Conservation (phyloP, 2,888 invertebrate species). For the Elgonia sp. region DNA sequence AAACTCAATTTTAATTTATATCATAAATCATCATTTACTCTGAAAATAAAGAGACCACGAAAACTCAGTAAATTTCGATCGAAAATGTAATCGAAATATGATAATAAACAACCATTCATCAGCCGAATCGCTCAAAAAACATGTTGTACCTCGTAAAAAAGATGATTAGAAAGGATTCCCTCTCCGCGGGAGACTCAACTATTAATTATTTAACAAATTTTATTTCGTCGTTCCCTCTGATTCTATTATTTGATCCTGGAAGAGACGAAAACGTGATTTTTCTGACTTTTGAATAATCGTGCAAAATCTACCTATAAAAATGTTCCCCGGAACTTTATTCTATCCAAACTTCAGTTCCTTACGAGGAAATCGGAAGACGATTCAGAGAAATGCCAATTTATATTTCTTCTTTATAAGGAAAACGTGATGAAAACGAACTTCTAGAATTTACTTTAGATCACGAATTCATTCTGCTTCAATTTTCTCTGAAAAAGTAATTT, state of each 20-base stretch:
- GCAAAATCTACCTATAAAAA: not conserved
- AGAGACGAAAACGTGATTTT: conserved; percentile 35
- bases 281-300: conserved; percentile 20
- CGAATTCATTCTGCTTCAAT: too few species aligned
- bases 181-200: conserved; percentile 11
- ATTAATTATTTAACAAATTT: conserved; percentile 47
- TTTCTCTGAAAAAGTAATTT: too few species aligned
- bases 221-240: not conserved
- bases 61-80: too few species aligned
- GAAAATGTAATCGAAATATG: not conserved
- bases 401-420: conserved; percentile 37
- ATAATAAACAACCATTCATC: conserved; percentile 19
- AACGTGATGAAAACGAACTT: conserved; percentile 51
- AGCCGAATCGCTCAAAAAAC: not conserved
- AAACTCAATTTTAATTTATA: too few species aligned
- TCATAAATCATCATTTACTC: too few species aligned
- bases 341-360: not conserved
- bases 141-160: not conserved
- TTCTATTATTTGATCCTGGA: not conserved
- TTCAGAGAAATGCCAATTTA: conserved; percentile 45
- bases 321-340: conserved; percentile 1
- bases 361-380: conserved; percentile 1
- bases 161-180: not conserved
- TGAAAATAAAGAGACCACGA: too few species aligned
- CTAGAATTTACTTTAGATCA: not conserved